phyloP scores from a whole-genome alignment of 2,113 vertebrate genomes.

The Indicator indicator region DNA sequence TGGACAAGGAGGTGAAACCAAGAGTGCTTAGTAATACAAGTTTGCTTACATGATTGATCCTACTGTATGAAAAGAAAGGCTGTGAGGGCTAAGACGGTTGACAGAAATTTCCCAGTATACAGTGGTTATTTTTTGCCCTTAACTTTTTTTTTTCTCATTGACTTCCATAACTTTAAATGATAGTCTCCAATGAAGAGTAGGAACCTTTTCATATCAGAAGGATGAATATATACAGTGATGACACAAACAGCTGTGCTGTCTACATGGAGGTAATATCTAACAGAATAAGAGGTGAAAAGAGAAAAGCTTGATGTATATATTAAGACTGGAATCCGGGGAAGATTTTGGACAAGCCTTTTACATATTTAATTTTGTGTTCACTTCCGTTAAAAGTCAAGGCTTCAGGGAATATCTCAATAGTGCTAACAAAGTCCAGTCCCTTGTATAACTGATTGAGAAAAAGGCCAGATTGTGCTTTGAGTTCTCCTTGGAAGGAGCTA shows the following conservation, averaged over 20 bases:
- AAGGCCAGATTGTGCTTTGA: neutral
- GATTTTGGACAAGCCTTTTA: neutral
- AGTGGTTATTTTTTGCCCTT: neutral
- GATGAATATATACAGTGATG: neutral
- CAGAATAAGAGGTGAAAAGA: neutral
- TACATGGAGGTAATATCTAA: neutral
- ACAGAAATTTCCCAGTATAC: neutral
- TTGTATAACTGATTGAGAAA: neutral
- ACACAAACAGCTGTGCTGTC: neutral
- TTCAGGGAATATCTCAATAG: neutral
- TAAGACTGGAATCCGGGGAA: neutral
- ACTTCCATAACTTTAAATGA: neutral
- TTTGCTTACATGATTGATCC: neutral
- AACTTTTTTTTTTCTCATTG: neutral
- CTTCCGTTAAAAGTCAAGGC: neutral
- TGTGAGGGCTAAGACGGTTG: neutral
- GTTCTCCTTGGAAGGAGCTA: neutral
- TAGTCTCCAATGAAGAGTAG: neutral
- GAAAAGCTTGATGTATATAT: neutral
- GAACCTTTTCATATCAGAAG: neutral
- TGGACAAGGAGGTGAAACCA: neutral
- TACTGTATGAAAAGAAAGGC: neutral
- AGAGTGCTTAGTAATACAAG: neutral
- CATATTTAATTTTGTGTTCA: neutral
- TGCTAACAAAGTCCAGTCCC: neutral